These are phyloP conservation scores for Hetaerina americana DNA, from an alignment of 1,140 invertebrate genomes.

Conservation along the genomic window DNA sequence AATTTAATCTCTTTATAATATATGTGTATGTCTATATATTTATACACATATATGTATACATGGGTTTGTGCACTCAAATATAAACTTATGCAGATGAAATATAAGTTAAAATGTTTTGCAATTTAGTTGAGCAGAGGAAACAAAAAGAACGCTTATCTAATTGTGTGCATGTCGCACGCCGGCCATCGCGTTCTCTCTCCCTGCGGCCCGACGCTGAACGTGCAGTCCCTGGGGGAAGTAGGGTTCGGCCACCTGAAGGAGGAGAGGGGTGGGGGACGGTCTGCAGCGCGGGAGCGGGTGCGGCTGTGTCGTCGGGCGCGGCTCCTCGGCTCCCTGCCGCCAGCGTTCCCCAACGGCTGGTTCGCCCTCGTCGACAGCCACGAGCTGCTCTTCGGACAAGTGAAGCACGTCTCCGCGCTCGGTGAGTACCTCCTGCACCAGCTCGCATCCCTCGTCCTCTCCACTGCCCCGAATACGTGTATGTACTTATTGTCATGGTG, in stretches of 20 bases:
- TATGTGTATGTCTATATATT: too few relatives aligned
- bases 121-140: too few relatives aligned
- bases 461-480: not conserved
- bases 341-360: constrained; percentile 85
- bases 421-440: constrained; percentile 31
- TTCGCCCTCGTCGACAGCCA: constrained; percentile 60
- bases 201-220: too few relatives aligned
- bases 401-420: constrained; percentile 49
- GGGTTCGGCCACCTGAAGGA: constrained; percentile 28
- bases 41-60: too few relatives aligned
- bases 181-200: too few relatives aligned
- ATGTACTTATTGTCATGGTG: not conserved
- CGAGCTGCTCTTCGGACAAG: constrained; percentile 42
- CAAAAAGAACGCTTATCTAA: too few relatives aligned
- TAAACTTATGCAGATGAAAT: too few relatives aligned
- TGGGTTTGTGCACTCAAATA: too few relatives aligned
- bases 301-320: constrained; percentile 25
- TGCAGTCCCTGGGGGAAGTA: constrained; percentile 30
- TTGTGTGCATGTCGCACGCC: too few relatives aligned
- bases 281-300: constrained; percentile 24
- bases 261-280: constrained; percentile 22
- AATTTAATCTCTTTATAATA: too few relatives aligned
- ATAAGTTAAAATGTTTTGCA: too few relatives aligned
- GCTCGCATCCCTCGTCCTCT: not conserved
- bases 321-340: constrained; percentile 50